Percentiles rank a stretch among this genome's conserved stretches.
Conservation (phyloP, 2,888 invertebrate genomes). For the Ichneumon xanthorius region DNA sequence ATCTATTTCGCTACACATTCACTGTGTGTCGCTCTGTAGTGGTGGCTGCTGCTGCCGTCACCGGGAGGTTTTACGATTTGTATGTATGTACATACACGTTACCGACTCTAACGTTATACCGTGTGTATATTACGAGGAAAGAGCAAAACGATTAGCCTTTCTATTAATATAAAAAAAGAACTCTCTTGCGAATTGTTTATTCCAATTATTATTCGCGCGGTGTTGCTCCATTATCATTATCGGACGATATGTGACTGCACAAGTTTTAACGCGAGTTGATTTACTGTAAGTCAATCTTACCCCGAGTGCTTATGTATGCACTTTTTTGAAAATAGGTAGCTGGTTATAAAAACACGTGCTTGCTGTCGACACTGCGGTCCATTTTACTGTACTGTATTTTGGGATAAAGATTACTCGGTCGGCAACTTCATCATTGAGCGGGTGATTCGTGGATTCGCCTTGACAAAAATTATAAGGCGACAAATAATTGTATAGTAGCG, state of each 20-base stretch:
- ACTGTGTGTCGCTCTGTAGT: conserved; percentile 46
- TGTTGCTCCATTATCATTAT: not conserved
- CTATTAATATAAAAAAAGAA: conserved; percentile 43
- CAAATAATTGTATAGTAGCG: no score
- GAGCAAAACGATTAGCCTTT: conserved; percentile 47
- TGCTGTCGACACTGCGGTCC: no score
- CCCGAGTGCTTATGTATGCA: not conserved
- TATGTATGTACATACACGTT: conserved; percentile 5
- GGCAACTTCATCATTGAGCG: no score
- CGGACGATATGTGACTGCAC: not conserved
- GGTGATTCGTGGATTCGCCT: no score
- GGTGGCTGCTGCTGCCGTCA: conserved; percentile 18
- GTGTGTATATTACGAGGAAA: conserved; percentile 40
- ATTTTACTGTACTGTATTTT: no score
- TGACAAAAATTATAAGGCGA: no score
- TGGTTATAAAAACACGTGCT: not conserved
- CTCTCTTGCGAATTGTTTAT: conserved; percentile 21
- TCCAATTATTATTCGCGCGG: not conserved
- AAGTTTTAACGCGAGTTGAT: no score
- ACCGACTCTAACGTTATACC: conserved; percentile 4
- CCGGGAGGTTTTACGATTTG: conserved; percentile 12
- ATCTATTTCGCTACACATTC: conserved; percentile 72
- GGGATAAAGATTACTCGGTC: no score
- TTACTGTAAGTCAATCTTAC: not conserved
- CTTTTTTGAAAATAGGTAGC: not conserved